Conservation (phyloP, 2,113 vertebrate species). For the Jacana jacana region DNA sequence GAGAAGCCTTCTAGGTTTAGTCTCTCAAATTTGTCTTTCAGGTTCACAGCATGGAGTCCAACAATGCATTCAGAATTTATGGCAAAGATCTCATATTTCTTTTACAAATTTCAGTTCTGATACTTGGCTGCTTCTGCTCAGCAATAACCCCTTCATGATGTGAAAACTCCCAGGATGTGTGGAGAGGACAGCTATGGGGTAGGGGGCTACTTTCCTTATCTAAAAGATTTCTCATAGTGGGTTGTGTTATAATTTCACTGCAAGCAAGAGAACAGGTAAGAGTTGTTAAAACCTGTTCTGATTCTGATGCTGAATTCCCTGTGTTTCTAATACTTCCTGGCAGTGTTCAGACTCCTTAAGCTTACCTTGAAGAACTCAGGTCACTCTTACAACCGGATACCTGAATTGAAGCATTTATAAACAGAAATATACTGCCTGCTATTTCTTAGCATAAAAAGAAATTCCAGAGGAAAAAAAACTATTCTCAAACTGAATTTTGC, state of each 20-base stretch:
- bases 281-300: background rate
- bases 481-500: background rate
- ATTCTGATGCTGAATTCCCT: background rate
- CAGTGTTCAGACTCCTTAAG: background rate
- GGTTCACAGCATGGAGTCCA: background rate
- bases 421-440: background rate
- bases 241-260: background rate
- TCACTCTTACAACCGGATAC: background rate
- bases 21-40: background rate
- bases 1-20: background rate
- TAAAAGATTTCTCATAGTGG: background rate
- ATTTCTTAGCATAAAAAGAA: background rate
- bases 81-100: background rate
- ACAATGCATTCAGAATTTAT: background rate
- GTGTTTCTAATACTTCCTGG: background rate
- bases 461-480: background rate
- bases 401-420: background rate
- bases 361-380: background rate
- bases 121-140: background rate
- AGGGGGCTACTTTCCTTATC: background rate
- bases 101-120: background rate
- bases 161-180: background rate
- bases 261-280: background rate
- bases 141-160: background rate
- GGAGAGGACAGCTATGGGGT: background rate